Evolutionary conservation across 1,140 invertebrate species (phyloP).

Genomic region (Diploscapter pachys): DNA sequence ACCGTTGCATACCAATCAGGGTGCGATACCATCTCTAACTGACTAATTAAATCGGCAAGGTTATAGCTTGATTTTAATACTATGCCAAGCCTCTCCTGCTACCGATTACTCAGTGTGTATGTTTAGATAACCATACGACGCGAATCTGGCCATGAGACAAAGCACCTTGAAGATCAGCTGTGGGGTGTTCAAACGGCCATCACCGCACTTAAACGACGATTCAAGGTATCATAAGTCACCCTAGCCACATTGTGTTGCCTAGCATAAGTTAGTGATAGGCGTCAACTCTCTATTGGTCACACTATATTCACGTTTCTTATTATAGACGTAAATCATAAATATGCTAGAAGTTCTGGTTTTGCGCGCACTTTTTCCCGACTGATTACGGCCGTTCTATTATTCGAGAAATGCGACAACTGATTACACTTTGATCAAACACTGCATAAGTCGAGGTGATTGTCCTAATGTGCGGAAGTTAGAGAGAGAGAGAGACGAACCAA

Average conservation of each 20-base stretch:
- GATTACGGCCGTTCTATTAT: too few relatives aligned
- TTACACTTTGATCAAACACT: too few relatives aligned
- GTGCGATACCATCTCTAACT: too few relatives aligned
- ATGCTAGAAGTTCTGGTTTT: background rate
- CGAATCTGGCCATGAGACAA: conserved; percentile 8
- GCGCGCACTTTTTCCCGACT: too few relatives aligned
- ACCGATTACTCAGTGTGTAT: background rate
- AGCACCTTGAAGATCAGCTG: conserved; percentile 20
- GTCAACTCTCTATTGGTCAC: too few relatives aligned
- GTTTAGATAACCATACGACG: conserved; percentile 19
- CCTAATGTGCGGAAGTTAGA: too few relatives aligned
- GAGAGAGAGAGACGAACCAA: background rate
- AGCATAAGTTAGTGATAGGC: background rate
- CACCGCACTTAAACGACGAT: conserved; percentile 26
- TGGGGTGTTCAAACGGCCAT: conserved; percentile 36
- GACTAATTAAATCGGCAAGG: background rate
- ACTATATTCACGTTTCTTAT: background rate
- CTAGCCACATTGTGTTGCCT: background rate
- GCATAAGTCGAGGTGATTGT: too few relatives aligned
- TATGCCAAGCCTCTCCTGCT: background rate
- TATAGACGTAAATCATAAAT: background rate
- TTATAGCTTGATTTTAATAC: too few relatives aligned
- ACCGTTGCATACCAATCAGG: too few relatives aligned
- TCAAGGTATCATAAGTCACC: conserved; percentile 14
- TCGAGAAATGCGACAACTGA: too few relatives aligned